Conservation (phyloP, 2,888 invertebrate genomes). For the Acrobasis repandana region DNA sequence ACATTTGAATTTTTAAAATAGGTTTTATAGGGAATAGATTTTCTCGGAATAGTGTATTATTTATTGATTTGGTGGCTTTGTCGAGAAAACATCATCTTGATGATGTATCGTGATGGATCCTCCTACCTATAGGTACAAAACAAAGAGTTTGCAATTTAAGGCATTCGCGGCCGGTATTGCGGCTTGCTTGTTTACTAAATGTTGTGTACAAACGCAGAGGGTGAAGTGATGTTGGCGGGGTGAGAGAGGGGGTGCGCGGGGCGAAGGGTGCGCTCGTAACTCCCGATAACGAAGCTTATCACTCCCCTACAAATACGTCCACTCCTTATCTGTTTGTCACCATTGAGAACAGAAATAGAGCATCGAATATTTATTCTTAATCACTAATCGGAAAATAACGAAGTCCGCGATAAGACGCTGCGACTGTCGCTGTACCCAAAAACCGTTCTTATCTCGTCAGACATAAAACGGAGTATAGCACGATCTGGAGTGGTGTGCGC, state of each 20-base stretch:
- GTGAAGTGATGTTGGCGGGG: conserved; percentile 19
- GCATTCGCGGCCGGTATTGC: conserved; percentile 10
- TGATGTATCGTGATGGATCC: background rate
- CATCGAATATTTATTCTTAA: conserved; percentile 55
- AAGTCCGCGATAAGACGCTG: conserved; percentile 39
- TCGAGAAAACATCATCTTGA: too few species aligned
- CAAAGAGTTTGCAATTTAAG: background rate
- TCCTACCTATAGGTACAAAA: background rate
- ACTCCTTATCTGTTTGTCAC: conserved; percentile 40
- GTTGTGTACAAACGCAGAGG: conserved; percentile 12
- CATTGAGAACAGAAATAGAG: conserved; percentile 45
- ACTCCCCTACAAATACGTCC: conserved; percentile 39
- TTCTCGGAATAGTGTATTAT: too few species aligned
- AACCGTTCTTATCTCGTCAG: conserved; percentile 13
- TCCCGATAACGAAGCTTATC: conserved; percentile 43
- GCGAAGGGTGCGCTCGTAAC: conserved; percentile 35
- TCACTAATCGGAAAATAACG: conserved; percentile 73
- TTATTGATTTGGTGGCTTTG: too few species aligned
- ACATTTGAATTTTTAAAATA: too few species aligned
- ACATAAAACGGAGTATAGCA: conserved; percentile 28
- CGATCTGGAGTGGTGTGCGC: conserved; percentile 11
- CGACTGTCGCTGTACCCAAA: conserved; percentile 13
- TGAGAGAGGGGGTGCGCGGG: background rate
- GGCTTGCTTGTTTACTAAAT: conserved; percentile 3
- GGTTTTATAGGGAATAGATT: too few species aligned